Evolutionary conservation across 2,797 vertebrate species (phyloP), one percentile per base, ranked within the genome.

Genomic region (Sebastes iracundus): DNA sequence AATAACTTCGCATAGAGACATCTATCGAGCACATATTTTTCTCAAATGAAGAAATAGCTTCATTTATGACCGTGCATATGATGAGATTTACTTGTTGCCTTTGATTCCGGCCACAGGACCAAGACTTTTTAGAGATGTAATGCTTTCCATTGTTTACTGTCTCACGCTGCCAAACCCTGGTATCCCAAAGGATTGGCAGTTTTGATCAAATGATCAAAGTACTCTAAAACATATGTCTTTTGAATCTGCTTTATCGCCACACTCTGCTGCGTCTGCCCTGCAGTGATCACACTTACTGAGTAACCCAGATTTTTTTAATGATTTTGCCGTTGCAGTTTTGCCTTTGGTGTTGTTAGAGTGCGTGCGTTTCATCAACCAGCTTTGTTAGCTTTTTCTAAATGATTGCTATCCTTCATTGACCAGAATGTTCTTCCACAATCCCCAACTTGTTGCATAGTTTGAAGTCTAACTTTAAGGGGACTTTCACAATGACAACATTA

Each of bases 161-260:
- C 49, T 53, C 52, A 71, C 65, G 80, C 83, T 85, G 80, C 72
- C 77, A 87, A 78, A 81, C 67, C 61, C 53, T 62, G 23, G 72
- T 72, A 59, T 72, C 60, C 79, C 81, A 67, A 75, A 69, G 81
- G 66, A 64, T 33, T 76, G 72, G 62, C 80, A 87, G 79, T 81
- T 88, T 85, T 80, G 87, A 90, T 89, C 83, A 81, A 76, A 86
- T 82, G 79, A 87, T 91, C 85, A 90, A 84, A 90, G 89, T 64
- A 66, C 60, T 62, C 65, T 70, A 20, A 71, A 84, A 83, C 92
- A 92, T 53, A 87, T 91, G 89, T 73, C 61, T 62, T 35, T 52
- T 74, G 30, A 73, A 70, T 72, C 28, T 62, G 22, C 53, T 83
- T 49, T 35, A 71, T 79, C 49, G 7, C 38, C 33, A 49, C 38